These are phyloP conservation scores for Sycophila sp. DNA, from an alignment of 1,140 invertebrate genomes.

Conservation along the genomic window DNA sequence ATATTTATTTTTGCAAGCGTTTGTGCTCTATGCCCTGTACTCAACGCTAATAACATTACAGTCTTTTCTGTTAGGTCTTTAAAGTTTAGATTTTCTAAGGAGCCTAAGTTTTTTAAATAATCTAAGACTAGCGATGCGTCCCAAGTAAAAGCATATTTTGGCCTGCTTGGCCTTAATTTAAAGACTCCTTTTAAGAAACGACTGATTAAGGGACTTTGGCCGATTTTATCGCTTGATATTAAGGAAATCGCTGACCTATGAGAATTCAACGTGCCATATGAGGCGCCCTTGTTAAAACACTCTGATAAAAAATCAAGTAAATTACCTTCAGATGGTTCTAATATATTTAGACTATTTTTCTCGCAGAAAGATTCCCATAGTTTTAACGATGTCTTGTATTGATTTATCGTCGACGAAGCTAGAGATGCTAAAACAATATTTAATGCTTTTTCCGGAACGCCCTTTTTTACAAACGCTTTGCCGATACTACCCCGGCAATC, in stretches of 20 bases:
- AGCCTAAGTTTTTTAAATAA: slow-evolving; percentile 16
- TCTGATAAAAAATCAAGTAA: slow-evolving; percentile 5
- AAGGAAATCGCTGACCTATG: slow-evolving; percentile 41
- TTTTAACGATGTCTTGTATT: slow-evolving; percentile 29
- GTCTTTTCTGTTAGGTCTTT: slow-evolving; percentile 38
- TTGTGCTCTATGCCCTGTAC: slow-evolving; percentile 43
- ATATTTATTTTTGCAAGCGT: background rate
- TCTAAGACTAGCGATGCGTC: slow-evolving; percentile 46
- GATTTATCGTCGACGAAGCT: slow-evolving; percentile 10
- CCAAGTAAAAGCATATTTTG: slow-evolving; percentile 49
- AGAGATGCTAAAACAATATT: slow-evolving; percentile 23
- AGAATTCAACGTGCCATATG: slow-evolving; percentile 46
- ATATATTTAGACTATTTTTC: slow-evolving; percentile 25
- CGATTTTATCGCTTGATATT: slow-evolving; percentile 35
- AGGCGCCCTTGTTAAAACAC: slow-evolving; percentile 19
- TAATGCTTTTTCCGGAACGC: slow-evolving; percentile 5
- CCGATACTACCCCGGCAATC: slow-evolving; percentile 22
- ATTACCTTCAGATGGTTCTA: background rate
- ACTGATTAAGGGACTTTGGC: slow-evolving; percentile 12
- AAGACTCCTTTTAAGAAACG: slow-evolving; percentile 46
- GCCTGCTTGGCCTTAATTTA: slow-evolving; percentile 40
- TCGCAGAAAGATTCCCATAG: slow-evolving; percentile 37
- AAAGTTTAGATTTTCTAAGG: background rate
- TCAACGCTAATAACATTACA: slow-evolving; percentile 40
- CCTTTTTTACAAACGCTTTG: slow-evolving; percentile 18